Evolutionary conservation across 2,888 invertebrate species (phyloP).

Genomic region (Aspidapion aeneum): DNA sequence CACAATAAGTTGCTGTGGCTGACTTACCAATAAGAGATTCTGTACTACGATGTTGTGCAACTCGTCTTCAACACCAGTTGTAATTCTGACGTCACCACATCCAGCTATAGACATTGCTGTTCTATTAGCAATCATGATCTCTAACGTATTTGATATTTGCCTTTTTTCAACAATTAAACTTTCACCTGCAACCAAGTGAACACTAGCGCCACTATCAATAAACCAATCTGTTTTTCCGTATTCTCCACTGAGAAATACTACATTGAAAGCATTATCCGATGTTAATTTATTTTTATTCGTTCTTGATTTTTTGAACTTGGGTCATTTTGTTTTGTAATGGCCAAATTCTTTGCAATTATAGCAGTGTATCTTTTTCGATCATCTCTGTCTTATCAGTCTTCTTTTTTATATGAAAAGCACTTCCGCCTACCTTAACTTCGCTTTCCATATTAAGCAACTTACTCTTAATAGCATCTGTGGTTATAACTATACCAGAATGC

Average conservation of each 20-base stretch:
- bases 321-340: too few species aligned
- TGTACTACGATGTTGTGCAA: conserved; percentile 16
- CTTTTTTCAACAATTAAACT: conserved; percentile 11
- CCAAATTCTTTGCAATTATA: too few species aligned
- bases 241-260: too few species aligned
- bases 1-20: too few species aligned
- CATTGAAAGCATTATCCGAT: too few species aligned
- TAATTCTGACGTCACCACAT: neutral
- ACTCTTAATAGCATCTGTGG: conserved; percentile 29
- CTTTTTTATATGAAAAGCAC: too few species aligned
- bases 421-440: conserved; percentile 12
- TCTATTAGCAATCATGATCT: conserved; percentile 10
- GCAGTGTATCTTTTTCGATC: conserved; percentile 2
- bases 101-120: neutral
- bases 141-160: conserved; percentile 8
- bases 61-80: neutral
- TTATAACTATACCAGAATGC: conserved; percentile 30
- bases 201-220: conserved; percentile 28
- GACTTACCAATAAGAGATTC: conserved; percentile 20
- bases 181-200: conserved; percentile 23
- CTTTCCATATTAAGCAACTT: conserved; percentile 32
- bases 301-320: too few species aligned
- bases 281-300: too few species aligned
- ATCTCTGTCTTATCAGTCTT: conserved; percentile 1
- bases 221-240: too few species aligned